phyloP scores from a whole-genome alignment of 2,888 invertebrate species.

The Cosmopolites sordidus region DNA sequence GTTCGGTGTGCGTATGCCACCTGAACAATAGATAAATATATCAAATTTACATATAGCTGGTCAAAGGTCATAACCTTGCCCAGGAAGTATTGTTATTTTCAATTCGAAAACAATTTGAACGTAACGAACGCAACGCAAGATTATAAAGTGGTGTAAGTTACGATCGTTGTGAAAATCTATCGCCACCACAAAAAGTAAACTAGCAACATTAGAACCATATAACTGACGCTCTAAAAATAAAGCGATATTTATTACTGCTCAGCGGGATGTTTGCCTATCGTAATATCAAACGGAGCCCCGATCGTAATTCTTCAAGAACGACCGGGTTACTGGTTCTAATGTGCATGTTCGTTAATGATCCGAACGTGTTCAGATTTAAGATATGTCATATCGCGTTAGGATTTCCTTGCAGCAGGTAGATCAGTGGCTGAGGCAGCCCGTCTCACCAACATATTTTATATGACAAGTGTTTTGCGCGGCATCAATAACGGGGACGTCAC shows the following conservation, averaged over 20 bases:
- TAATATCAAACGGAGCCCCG: conserved; percentile 1
- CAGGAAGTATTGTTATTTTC: too few relatives aligned
- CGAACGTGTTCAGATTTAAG: conserved; percentile 40
- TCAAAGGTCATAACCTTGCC: too few relatives aligned
- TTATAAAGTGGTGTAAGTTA: too few relatives aligned
- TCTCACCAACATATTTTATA: conserved; percentile 16
- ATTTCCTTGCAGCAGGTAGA: conserved; percentile 16
- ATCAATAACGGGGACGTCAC: conserved; percentile 12
- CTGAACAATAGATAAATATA: too few relatives aligned
- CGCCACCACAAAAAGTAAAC: too few relatives aligned
- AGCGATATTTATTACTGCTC: not conserved
- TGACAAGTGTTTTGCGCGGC: conserved; percentile 4
- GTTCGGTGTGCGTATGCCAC: too few relatives aligned
- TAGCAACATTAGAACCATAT: not conserved
- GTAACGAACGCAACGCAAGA: too few relatives aligned
- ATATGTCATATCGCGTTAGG: conserved; percentile 43
- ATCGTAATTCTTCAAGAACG: conserved; percentile 10
- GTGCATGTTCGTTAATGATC: conserved; percentile 29
- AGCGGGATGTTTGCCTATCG: conserved; percentile 8
- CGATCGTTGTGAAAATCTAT: too few relatives aligned
- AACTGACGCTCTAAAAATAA: not conserved
- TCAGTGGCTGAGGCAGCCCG: conserved; percentile 16
- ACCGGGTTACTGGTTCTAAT: conserved; percentile 12
- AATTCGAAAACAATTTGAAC: too few relatives aligned
- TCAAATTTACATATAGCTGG: too few relatives aligned